Evolutionary conservation across 2,113 vertebrate genomes (phyloP), one percentile per base, ranked within the genome.

Genomic region (Columba livia): DNA sequence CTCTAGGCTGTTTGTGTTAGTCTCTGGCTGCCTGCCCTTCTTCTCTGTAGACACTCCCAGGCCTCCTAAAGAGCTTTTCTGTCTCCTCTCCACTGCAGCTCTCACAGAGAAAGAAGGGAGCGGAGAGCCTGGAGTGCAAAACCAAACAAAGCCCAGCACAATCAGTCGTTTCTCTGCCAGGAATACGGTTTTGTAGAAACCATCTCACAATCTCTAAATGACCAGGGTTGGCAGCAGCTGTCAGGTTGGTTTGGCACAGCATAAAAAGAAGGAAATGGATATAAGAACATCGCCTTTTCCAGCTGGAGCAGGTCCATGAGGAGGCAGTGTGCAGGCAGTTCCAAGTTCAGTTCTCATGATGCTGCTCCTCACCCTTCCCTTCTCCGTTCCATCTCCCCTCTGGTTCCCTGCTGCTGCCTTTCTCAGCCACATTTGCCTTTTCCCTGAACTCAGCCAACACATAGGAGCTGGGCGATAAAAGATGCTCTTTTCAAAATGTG

Each of bases 21-120:
- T 31, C 31, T 17, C 69, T 95, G 94, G 90, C 90, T 34, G n/a
- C n/a, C 58, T 90, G 95, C 94, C 95, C 64, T 89, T 48, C 70
- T 70, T 12, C 90, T 88, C 31, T 85, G 71, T 77, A 57, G 92
- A 62, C 58, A 83, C 3, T 51, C 78, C 47, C 79, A 54, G 6
- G 36, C 31, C 36, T 95, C 71, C 67, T 66, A 83, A 67, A 97
- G 90, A 92, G 88, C 75, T 79, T 86, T 95, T 95, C 67, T 96
- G 71, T 91, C 50, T 88, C 82, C 64, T n/a, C 23, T 91, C 94
- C 94, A 92, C 93, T 96, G 88, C 85, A 82, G 79, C 62, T 85
- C 78, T 67, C 1, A 0, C 5, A 2, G 42, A 69, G 65, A 81
- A 64, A 79, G 77, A 77, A 92, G 83, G 69, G 77, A 91, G 48